Conservation (phyloP, 1,140 invertebrate species). For the Argopecten irradians region DNA sequence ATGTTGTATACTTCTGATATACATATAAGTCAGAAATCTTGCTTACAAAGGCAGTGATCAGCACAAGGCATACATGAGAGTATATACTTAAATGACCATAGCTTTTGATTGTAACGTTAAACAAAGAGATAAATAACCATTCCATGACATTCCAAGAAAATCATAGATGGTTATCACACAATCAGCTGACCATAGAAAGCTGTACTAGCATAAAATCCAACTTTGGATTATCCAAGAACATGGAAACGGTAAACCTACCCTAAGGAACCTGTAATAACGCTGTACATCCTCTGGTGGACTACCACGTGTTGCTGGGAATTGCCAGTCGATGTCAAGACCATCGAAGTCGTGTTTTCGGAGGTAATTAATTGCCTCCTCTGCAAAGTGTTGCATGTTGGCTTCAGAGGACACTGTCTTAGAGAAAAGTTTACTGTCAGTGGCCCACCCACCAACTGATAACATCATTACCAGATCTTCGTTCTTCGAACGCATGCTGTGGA, state of each 20-base stretch:
- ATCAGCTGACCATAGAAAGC: no score
- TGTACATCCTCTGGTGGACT: constrained; percentile 92
- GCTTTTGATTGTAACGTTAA: no score
- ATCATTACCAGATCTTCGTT: not conserved
- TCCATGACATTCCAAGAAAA: no score
- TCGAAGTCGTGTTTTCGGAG: constrained; percentile 88
- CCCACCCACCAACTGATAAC: not conserved
- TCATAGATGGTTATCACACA: no score
- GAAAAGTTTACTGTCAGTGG: constrained; percentile 62
- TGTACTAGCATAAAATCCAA: not conserved
- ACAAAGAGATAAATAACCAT: no score
- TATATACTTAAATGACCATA: no score
- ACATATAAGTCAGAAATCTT: no score
- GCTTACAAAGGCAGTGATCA: no score
- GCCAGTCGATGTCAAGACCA: constrained; percentile 96
- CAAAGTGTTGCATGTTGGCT: constrained; percentile 35
- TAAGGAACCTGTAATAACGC: constrained; percentile 91
- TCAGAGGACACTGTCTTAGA: constrained; percentile 89
- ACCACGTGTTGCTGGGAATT: constrained; percentile 92
- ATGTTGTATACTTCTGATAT: no score
- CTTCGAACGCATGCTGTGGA: constrained; percentile 4
- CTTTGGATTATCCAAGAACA: not conserved
- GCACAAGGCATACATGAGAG: no score
- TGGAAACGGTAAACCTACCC: constrained; percentile 76
- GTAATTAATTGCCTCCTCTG: constrained; percentile 51